A percentile compares a stretch with the other conserved stretches of the same genome.
These are phyloP conservation scores for Ephestia elutella DNA, from an alignment of 1,140 invertebrate species.

Conservation along the genomic window DNA sequence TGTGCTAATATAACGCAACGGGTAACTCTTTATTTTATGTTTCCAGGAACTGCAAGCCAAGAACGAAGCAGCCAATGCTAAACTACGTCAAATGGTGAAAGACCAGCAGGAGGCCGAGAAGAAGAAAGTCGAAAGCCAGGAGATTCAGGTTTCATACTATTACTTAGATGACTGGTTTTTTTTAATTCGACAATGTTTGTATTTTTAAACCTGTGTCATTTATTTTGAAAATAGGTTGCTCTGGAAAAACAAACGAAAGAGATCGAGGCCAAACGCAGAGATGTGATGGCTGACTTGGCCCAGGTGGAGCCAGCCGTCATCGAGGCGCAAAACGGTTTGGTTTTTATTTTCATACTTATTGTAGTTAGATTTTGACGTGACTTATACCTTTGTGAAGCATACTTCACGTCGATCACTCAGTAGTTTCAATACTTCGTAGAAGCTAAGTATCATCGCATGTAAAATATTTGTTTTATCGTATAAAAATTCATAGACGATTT, in stretches of 20 bases:
- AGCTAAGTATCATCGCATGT: background rate
- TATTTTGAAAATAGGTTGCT: conserved; percentile 49
- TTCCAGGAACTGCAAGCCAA: conserved; percentile 95
- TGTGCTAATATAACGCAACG: no score
- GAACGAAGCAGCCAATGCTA: conserved; percentile 98
- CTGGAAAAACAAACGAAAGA: conserved; percentile 92
- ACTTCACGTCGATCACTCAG: background rate
- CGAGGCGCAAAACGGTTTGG: conserved; percentile 95
- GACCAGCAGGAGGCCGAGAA: conserved; percentile 99
- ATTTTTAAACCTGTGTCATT: background rate
- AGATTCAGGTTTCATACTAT: conserved; percentile 86
- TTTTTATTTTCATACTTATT: conserved; percentile 21
- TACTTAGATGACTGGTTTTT: background rate
- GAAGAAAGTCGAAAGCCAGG: conserved; percentile 98
- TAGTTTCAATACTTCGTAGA: background rate
- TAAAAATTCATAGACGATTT: background rate
- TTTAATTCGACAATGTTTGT: background rate
- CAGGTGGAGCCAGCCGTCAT: conserved; percentile 99
- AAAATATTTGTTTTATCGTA: background rate
- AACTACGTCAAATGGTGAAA: conserved; percentile 99
- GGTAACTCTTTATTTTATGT: no score
- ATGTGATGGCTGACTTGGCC: conserved; percentile 95
- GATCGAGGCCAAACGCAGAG: conserved; percentile 93
- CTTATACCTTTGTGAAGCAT: no score
- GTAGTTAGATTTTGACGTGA: background rate